Conservation (phyloP, 2,113 vertebrate genomes). For the Aythya baeri region DNA sequence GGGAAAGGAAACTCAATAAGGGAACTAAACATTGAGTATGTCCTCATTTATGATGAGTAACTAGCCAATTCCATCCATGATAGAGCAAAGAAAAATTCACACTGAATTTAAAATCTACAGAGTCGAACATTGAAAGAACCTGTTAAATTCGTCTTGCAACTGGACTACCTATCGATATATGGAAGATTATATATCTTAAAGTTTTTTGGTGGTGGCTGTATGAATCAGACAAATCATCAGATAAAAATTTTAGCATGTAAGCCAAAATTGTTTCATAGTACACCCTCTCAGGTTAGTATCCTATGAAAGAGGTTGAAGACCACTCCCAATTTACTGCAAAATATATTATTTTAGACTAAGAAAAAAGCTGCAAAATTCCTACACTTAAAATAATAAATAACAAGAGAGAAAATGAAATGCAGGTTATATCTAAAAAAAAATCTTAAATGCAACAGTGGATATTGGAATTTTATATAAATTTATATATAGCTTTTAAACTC, state of each 20-base stretch:
- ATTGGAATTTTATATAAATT: neutral
- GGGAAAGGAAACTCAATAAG: neutral
- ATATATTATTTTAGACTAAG: neutral
- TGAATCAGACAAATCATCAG: neutral
- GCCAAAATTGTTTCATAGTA: neutral
- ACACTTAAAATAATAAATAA: neutral
- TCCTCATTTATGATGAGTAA: neutral
- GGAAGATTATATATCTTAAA: neutral
- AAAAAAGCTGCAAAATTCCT: neutral
- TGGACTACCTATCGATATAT: neutral
- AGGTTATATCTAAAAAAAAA: neutral
- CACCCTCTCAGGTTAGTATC: neutral
- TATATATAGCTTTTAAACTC: neutral
- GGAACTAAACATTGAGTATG: neutral
- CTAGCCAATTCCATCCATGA: neutral
- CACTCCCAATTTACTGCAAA: neutral
- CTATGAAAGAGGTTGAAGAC: neutral
- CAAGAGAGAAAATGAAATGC: neutral
- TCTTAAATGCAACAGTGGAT: neutral
- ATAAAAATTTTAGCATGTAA: neutral
- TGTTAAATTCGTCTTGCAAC: neutral
- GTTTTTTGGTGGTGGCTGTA: neutral
- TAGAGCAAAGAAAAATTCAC: neutral
- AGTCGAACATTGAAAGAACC: neutral
- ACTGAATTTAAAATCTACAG: neutral